Conservation (phyloP, 2,888 invertebrate genomes). For the Anodontia alba region DNA sequence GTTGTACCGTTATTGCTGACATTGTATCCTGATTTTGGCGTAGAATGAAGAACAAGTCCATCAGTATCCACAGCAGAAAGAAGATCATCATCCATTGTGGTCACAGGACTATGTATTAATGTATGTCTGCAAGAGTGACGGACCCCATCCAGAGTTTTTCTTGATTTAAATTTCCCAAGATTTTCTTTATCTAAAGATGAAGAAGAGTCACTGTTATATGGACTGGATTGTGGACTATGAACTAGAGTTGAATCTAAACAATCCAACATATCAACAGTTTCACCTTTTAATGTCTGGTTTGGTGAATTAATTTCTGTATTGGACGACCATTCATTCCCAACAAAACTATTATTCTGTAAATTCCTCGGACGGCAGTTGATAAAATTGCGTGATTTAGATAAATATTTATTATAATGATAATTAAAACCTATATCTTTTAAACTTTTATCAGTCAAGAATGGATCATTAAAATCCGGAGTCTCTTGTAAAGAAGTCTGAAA, state of each 20-base stretch:
- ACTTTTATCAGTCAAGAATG: slow-evolving; percentile 67
- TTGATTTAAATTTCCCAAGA: slow-evolving; percentile 38
- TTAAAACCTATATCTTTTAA: slow-evolving; percentile 71
- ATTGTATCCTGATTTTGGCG: slow-evolving; percentile 21
- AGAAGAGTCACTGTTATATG: slow-evolving; percentile 56
- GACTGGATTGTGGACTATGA: slow-evolving; percentile 39
- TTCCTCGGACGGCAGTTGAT: slow-evolving; percentile 48
- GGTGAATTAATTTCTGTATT: slow-evolving; percentile 62
- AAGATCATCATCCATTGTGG: slow-evolving; percentile 32
- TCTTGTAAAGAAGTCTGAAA: slow-evolving; percentile 70
- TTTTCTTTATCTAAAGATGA: slow-evolving; percentile 55
- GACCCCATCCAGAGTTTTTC: neutral
- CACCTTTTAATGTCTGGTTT: slow-evolving; percentile 44
- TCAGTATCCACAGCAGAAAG: slow-evolving; percentile 59
- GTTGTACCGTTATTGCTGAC: neutral
- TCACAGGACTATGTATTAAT: slow-evolving; percentile 52
- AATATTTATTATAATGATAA: slow-evolving; percentile 66
- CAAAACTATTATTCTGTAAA: slow-evolving; percentile 25
- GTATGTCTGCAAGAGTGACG: slow-evolving; percentile 53
- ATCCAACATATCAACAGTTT: slow-evolving; percentile 38
- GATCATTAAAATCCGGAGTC: slow-evolving; percentile 67
- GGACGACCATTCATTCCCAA: slow-evolving; percentile 43
- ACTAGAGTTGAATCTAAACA: slow-evolving; percentile 43
- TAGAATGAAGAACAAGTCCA: slow-evolving; percentile 43
- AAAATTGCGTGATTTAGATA: slow-evolving; percentile 60